Base-by-base conservation (phyloP, 2,888 invertebrate species). In the Drosophila atripex region DNA sequence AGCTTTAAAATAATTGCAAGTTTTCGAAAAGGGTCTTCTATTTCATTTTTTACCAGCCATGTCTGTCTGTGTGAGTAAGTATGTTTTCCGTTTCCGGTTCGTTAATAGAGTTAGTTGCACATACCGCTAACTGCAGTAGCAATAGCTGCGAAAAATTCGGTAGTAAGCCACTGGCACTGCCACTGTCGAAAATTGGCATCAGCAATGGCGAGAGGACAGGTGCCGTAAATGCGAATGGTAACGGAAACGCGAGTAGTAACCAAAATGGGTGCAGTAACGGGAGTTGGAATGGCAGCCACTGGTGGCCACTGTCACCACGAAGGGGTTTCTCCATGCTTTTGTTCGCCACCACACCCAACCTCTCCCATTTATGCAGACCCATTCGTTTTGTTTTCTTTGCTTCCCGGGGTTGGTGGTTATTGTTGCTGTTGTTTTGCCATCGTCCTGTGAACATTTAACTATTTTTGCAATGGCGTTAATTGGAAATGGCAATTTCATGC, bases 101-200 rank as follows among this genome's bases (percentile, higher is more conserved):
- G 89, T 87, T 89, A 89, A 89, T 89, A 85, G 88, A 89, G 89
- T 89, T 89, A 89, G 89, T 89, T 86, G 86, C 86, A 88, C 78
- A 88, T 78, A 80, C 61, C 54, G 54, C 61, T 54, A 52, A 70
- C 69, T 66, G 68, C 73, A 66, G 57, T 60, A 55, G 65, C 57
- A 51, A 59, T 54, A 41, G 52, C 46, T 38, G 18, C 56, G 45
- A 71, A 74, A 78, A 65, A 71, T 68, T 46, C 66, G 66, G 56
- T 66, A 70, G 73, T 71, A 45, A 69, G 75, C 65, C 59, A 59
- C 65, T 58, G 43, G 56, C 57, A 38, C 39, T 57, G 41, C 28
- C 11, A 52, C 43, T 35, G 23, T 16, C 30, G 47, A 45, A 59
- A 70, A 70, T 71, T 70, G 53, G 59, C 50, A 46, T 60, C 68